Evolutionary conservation across 1,140 invertebrate species (phyloP).

Genomic region (Macrotrachela quadricornifera): DNA sequence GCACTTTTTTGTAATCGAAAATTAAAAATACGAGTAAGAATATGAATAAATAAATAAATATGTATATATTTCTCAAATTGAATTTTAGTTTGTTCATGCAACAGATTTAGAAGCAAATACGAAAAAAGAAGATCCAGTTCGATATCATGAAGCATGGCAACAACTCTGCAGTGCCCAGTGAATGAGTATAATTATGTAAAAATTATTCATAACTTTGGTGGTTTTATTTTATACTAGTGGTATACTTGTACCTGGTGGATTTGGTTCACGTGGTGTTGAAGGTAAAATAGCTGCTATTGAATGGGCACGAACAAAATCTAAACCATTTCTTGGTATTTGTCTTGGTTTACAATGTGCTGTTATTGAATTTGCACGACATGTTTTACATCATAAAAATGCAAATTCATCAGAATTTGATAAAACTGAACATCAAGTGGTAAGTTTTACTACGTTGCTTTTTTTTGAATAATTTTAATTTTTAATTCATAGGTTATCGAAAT

Average conservation of each 20-base stretch:
- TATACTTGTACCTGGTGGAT: conserved; percentile 85
- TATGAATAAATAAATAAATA: conserved; percentile 38
- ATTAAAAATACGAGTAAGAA: conserved; percentile 55
- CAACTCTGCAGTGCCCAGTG: conserved; percentile 64
- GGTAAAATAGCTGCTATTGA: conserved; percentile 80
- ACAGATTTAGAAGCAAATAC: conserved; percentile 58
- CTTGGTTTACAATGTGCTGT: conserved; percentile 86
- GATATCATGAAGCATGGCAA: conserved; percentile 82
- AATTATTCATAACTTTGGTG: background rate
- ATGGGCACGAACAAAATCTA: conserved; percentile 69
- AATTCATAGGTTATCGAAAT: conserved; percentile 64
- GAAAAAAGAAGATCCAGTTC: conserved; percentile 47
- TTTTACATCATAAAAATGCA: conserved; percentile 47
- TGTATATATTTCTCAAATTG: conserved; percentile 14
- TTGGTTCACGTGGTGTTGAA: conserved; percentile 78
- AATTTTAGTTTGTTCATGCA: conserved; percentile 57
- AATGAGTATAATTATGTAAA: conserved; percentile 11
- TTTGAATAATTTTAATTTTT: too few relatives aligned
- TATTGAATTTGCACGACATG: conserved; percentile 80
- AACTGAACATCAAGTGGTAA: conserved; percentile 43
- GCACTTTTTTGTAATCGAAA: conserved; percentile 37
- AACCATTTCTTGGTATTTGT: conserved; percentile 84
- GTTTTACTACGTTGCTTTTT: background rate
- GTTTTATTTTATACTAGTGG: conserved; percentile 41
- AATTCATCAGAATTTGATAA: conserved; percentile 66